Percentiles rank a stretch among this genome's conserved stretches.
Evolutionary conservation across 2,888 invertebrate species (phyloP).

Genomic region (Leptinotarsa peninsularis): DNA sequence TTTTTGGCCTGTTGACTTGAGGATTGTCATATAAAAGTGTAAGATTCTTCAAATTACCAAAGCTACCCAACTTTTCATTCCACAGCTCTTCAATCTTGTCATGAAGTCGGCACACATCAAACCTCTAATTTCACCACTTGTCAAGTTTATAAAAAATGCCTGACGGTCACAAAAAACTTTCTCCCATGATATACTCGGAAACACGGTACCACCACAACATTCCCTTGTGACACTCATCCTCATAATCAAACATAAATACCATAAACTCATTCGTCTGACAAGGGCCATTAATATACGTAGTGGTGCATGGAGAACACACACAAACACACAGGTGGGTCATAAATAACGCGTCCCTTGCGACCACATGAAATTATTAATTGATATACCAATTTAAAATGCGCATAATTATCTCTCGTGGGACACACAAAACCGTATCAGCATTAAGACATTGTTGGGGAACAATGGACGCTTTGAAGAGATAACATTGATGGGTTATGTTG

Average conservation of each 20-base stretch:
- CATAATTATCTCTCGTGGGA: constrained; percentile 20
- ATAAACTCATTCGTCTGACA: not conserved
- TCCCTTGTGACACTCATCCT: not conserved
- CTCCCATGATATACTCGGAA: no score
- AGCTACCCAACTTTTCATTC: no score
- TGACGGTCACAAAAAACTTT: no score
- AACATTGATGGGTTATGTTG: constrained; percentile 12
- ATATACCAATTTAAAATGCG: constrained; percentile 20
- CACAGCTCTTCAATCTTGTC: no score
- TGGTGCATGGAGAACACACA: constrained; percentile 12
- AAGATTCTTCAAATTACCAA: no score
- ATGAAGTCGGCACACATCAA: no score
- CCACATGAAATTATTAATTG: constrained; percentile 18
- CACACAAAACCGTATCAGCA: constrained; percentile 12
- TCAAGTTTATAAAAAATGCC: no score
- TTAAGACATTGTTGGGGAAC: constrained; percentile 13
- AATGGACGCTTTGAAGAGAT: constrained; percentile 15
- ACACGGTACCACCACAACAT: not conserved
- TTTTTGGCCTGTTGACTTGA: no score
- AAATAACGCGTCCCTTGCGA: constrained; percentile 10
- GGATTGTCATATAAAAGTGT: no score
- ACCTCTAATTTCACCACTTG: no score
- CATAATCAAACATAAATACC: constrained; percentile 1
- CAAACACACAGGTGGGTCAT: constrained; percentile 16
- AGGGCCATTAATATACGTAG: constrained; percentile 2